These are phyloP conservation scores for Yponomeuta cagnagella DNA, from an alignment of 2,888 invertebrate species.

Conservation along the genomic window DNA sequence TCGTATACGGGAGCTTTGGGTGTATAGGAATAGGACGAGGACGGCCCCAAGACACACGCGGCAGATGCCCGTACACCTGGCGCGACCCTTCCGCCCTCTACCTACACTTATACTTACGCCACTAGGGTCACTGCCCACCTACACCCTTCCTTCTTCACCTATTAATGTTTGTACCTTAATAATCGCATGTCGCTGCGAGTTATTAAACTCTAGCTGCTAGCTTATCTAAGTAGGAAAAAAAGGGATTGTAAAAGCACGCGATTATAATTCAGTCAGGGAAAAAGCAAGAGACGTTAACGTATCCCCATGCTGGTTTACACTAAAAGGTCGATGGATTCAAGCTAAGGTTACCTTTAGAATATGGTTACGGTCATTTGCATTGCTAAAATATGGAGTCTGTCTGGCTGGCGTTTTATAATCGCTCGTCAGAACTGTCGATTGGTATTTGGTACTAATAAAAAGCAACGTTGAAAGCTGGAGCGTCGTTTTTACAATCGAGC, in stretches of 20 bases:
- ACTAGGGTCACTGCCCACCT: conserved; percentile 69
- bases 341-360: conserved; percentile 16
- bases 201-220: conserved; percentile 24
- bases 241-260: conserved; percentile 55
- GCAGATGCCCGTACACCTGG: conserved; percentile 73
- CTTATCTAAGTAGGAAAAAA: conserved; percentile 39
- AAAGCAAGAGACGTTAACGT: conserved; percentile 27
- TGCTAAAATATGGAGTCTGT: conserved; percentile 13
- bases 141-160: conserved; percentile 48
- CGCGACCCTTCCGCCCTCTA: conserved; percentile 65
- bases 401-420: background rate
- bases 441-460: background rate
- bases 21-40: background rate
- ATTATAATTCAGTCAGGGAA: conserved; percentile 52
- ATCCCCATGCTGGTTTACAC: conserved; percentile 24
- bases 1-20: conserved; percentile 1
- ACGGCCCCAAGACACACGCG: conserved; percentile 45
- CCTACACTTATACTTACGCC: conserved; percentile 31
- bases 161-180: conserved; percentile 32
- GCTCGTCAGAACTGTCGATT: background rate
- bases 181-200: conserved; percentile 32
- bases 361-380: conserved; percentile 16
- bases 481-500: background rate
- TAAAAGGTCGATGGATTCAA: conserved; percentile 17
- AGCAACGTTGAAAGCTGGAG: background rate